phyloP scores from a whole-genome alignment of 2,113 vertebrate species.

The Marmota flaviventris region DNA sequence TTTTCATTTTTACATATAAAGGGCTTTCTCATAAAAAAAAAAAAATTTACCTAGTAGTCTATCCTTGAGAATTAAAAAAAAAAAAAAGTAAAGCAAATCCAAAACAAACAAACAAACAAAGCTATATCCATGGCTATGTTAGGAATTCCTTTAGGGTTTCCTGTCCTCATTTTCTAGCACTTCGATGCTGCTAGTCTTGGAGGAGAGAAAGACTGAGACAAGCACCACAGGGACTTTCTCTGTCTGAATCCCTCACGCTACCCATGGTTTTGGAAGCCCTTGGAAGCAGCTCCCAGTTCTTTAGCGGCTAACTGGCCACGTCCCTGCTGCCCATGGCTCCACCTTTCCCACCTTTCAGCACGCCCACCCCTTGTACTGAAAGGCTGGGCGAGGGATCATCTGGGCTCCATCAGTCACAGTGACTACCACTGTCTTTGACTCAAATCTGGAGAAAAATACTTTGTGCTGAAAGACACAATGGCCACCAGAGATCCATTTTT shows the following conservation, averaged over 20 bases:
- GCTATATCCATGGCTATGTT: background rate
- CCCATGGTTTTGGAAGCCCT: background rate
- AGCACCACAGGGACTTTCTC: background rate
- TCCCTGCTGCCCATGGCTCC: rapidly evolving
- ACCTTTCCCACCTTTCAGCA: background rate
- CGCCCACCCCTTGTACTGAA: background rate
- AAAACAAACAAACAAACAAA: background rate
- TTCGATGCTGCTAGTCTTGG: constrained; percentile 19
- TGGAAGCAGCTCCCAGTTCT: background rate
- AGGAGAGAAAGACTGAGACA: background rate
- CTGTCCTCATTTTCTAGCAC: background rate
- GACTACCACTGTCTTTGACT: constrained; percentile 17
- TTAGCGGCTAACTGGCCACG: background rate
- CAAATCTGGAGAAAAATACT: background rate
- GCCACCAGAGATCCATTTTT: constrained; percentile 19
- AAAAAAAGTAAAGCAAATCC: background rate
- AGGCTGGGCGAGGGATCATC: background rate
- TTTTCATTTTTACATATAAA: background rate
- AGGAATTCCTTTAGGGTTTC: background rate
- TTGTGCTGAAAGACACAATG: background rate
- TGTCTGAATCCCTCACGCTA: background rate
- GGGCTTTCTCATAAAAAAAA: background rate
- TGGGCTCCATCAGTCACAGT: constrained; percentile 28
- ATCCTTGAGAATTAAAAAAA: background rate
- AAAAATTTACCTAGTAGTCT: background rate